Conservation (phyloP, 1,140 invertebrate genomes). For the Drosophila kohkoa region DNA sequence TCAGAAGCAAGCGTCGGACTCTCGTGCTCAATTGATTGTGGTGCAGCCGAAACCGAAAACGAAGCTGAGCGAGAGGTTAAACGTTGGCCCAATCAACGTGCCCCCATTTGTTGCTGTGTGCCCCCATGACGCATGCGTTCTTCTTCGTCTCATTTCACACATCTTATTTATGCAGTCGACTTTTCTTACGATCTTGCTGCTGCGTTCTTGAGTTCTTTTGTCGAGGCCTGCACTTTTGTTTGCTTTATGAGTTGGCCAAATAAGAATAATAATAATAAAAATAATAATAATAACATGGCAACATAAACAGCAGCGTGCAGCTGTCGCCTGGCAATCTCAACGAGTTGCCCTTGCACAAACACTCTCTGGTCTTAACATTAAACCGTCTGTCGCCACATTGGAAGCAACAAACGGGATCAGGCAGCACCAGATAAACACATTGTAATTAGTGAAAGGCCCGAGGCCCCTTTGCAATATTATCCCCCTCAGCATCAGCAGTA, state of each 20-base stretch:
- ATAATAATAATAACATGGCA: conserved; percentile 11
- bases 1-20: conserved; percentile 48
- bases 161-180: not conserved
- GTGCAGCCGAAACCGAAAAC: conserved; percentile 15
- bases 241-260: conserved; percentile 80
- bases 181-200: not conserved
- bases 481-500: not conserved
- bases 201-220: not conserved
- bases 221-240: conserved; percentile 53
- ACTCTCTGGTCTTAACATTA: conserved; percentile 24
- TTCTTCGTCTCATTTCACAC: conserved; percentile 11
- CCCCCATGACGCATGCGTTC: conserved; percentile 73
- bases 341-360: conserved; percentile 25
- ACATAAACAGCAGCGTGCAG: conserved; percentile 55
- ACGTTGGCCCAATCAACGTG: conserved; percentile 78
- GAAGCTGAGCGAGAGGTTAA: conserved; percentile 60
- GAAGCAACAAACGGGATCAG: conserved; percentile 33
- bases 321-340: conserved; percentile 64
- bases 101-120: conserved; percentile 50
- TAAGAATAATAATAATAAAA: conserved; percentile 53
- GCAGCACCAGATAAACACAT: conserved; percentile 60
- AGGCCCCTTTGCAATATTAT: conserved; percentile 14
- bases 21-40: conserved; percentile 47
- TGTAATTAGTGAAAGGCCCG: conserved; percentile 68
- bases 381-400: conserved; percentile 74